These are phyloP conservation scores for Megaptera novaeangliae DNA, from an alignment of 2,113 vertebrate genomes.

Conservation along the genomic window DNA sequence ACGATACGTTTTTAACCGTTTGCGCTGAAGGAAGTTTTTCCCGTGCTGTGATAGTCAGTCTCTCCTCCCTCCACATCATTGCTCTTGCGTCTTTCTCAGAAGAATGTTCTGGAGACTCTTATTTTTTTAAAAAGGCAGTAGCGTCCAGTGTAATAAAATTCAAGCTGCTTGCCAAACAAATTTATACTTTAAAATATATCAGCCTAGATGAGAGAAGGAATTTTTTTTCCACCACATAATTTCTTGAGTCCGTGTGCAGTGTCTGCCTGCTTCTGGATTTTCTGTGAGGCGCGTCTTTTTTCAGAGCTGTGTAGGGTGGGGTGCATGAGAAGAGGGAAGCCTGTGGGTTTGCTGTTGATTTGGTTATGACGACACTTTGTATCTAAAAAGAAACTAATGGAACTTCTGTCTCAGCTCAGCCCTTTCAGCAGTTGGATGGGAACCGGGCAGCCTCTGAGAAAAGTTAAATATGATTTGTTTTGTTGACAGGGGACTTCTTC, in stretches of 20 bases:
- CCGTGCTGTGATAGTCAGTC: not conserved
- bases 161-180: not conserved
- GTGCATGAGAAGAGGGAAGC: fast-evolving
- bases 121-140: not conserved
- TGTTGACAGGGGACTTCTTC: fast-evolving
- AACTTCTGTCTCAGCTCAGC: not conserved
- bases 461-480: fast-evolving
- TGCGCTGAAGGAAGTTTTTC: not conserved
- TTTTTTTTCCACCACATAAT: not conserved
- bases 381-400: not conserved
- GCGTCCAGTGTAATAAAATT: not conserved
- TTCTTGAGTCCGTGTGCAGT: not conserved
- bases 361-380: fast-evolving
- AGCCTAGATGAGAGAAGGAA: not conserved
- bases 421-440: not conserved
- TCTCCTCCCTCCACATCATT: not conserved
- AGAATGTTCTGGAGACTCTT: not conserved
- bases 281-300: not conserved
- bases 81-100: not conserved
- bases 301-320: too few species aligned
- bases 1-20: not conserved
- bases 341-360: too few species aligned
- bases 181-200: not conserved
- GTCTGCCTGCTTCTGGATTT: not conserved
- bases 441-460: not conserved